Evolutionary conservation across 2,888 invertebrate genomes (phyloP).

Genomic region (Ophion ellenae): DNA sequence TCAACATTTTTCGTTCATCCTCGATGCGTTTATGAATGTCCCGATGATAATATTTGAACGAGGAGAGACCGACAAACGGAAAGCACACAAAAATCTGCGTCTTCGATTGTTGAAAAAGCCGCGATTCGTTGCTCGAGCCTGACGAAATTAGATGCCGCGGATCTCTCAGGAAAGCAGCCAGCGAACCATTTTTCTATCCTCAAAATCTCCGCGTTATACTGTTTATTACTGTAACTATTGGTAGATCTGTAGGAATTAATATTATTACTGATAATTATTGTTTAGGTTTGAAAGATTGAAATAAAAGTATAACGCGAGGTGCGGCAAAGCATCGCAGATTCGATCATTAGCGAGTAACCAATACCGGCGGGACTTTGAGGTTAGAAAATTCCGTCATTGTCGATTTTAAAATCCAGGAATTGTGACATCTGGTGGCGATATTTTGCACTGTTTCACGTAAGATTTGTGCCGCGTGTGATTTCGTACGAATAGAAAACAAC

Average conservation of each 20-base stretch:
- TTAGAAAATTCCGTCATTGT: constrained; percentile 5
- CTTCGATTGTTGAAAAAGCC: constrained; percentile 47
- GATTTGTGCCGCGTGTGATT: neutral
- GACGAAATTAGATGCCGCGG: constrained; percentile 12
- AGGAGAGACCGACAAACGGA: constrained; percentile 10
- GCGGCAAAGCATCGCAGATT: constrained; percentile 5
- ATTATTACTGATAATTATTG: constrained; percentile 60
- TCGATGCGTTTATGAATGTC: constrained; percentile 36
- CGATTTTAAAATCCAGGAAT: neutral
- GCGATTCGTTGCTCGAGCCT: constrained; percentile 52
- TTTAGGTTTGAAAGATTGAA: constrained; percentile 46
- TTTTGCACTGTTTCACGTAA: neutral
- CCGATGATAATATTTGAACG: constrained; percentile 36
- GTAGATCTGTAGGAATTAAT: constrained; percentile 42
- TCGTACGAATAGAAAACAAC: neutral
- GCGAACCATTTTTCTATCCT: constrained; percentile 52
- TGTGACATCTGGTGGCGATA: constrained; percentile 4
- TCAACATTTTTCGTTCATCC: constrained; percentile 18
- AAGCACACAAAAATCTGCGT: constrained; percentile 47
- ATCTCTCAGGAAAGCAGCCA: constrained; percentile 1
- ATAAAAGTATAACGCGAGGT: constrained; percentile 37
- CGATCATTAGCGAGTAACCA: constrained; percentile 11
- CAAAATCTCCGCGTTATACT: constrained; percentile 56
- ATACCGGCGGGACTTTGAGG: constrained; percentile 21
- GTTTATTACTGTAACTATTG: constrained; percentile 50